phyloP scores from a whole-genome alignment of 1,140 invertebrate genomes.

The Bathynomus jamesi region DNA sequence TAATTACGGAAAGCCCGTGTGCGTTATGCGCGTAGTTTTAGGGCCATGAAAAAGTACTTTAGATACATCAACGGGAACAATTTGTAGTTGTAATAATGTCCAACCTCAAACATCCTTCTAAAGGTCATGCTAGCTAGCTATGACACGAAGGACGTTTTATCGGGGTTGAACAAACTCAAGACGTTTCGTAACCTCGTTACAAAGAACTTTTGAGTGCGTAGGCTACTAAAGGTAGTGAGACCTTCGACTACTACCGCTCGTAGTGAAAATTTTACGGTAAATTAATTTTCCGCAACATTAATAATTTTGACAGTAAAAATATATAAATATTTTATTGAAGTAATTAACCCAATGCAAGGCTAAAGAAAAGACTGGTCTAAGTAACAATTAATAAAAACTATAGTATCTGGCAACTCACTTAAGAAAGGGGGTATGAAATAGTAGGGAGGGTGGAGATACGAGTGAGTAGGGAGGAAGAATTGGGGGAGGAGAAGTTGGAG shows the following conservation, averaged over 20 bases:
- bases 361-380: neutral
- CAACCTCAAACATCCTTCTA: neutral
- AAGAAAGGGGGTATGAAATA: neutral
- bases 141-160: neutral
- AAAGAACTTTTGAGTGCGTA: neutral
- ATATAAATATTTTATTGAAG: neutral
- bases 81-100: neutral
- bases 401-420: neutral
- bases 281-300: neutral
- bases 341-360: neutral
- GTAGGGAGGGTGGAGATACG: neutral
- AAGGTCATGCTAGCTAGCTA: neutral
- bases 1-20: neutral
- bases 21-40: neutral
- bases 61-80: neutral
- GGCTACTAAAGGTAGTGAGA: neutral
- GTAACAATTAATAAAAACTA: neutral
- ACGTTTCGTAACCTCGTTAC: neutral
- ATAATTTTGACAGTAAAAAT: neutral
- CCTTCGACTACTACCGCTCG: neutral
- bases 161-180: neutral
- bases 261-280: neutral
- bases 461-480: neutral
- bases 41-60: neutral
- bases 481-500: neutral